Base-by-base conservation (phyloP, 2,888 invertebrate species). In the Harpalus rufipes region DNA sequence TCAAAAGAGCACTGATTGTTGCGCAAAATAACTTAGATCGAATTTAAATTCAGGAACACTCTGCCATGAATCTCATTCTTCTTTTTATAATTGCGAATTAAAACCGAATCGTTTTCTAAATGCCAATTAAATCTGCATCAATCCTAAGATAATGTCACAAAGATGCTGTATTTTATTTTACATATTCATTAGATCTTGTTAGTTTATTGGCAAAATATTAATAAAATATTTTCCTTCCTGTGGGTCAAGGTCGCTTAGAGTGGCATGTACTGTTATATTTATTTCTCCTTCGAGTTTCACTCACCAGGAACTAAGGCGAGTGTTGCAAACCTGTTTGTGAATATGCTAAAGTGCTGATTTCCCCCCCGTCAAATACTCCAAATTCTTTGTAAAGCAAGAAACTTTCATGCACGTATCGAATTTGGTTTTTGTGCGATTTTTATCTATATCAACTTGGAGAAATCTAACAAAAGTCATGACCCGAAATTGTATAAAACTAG, bases 171-270 rank as follows among this genome's bases (percentile, higher is more conserved):
- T 32, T 32, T 32, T 32, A 32, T 32, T 21, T 32, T 32, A 32
- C 32, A 32, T 32, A 32, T 32, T 32, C 6, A 32, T 32, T 5
- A 32, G 32, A 32, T 32, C 32, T 32, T 4, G 3, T 32, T 0
- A 32, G 32, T 32, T 32, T 32, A 32, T 32, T 32, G 32, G 32
- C 32, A 6, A 32, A 32, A 32, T 32, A 32, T 32, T 32, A 32
- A 32, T 32, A 32, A 32, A 32, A 32, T 32, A 32, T 32, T 5
- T 51, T 51, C 44, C 10, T 51, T 4, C 12, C 44, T 51, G 14
- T 68, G 25, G 68, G 68, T 68, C 68, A 68, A 68, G 68, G 68
- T 32, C 68, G 32, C n/a, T 21, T 32, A 12, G 16, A 59, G 18
- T 8, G 59, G 5, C n/a, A 59, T 14, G 1, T 39, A 68, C 68